Evolutionary conservation across 1,140 invertebrate genomes (phyloP).

Genomic region (Pteromalus puparum): DNA sequence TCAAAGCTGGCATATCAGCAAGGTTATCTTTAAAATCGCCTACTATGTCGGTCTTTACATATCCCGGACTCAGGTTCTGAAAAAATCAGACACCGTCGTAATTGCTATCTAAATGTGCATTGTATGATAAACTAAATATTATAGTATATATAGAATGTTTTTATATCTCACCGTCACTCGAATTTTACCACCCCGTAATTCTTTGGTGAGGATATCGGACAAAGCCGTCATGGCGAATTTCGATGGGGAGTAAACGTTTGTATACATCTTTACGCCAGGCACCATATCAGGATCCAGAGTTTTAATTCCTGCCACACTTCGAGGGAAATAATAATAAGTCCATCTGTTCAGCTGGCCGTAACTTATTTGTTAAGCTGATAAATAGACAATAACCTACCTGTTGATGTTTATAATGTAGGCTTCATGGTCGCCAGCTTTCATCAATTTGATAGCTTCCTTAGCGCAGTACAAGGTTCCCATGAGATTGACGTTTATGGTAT

Average conservation of each 20-base stretch:
- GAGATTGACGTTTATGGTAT: conserved; percentile 73
- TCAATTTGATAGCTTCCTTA: conserved; percentile 76
- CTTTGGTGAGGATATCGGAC: conserved; percentile 78
- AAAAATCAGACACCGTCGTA: neutral
- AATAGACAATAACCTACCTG: conserved; percentile 70
- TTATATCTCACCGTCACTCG: conserved; percentile 75
- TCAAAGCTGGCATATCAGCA: conserved; percentile 42
- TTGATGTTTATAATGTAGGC: conserved; percentile 83
- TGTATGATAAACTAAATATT: too few species aligned
- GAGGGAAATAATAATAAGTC: too few species aligned
- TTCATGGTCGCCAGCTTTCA: conserved; percentile 77
- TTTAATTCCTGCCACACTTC: neutral
- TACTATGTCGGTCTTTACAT: conserved; percentile 56
- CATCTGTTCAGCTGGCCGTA: too few species aligned
- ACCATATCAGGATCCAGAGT: neutral
- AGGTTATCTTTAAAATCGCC: conserved; percentile 52
- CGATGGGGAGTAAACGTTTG: conserved; percentile 49
- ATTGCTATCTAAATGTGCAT: neutral
- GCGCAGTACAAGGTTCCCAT: conserved; percentile 77
- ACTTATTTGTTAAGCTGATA: too few species aligned
- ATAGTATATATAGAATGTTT: neutral
- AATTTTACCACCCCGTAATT: conserved; percentile 76
- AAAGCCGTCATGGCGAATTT: conserved; percentile 69
- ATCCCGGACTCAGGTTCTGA: conserved; percentile 62
- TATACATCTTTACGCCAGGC: conserved; percentile 48